Evolutionary conservation across 2,888 invertebrate genomes (phyloP), one percentile per base, ranked within the genome.

Genomic region (Homarus gammarus): DNA sequence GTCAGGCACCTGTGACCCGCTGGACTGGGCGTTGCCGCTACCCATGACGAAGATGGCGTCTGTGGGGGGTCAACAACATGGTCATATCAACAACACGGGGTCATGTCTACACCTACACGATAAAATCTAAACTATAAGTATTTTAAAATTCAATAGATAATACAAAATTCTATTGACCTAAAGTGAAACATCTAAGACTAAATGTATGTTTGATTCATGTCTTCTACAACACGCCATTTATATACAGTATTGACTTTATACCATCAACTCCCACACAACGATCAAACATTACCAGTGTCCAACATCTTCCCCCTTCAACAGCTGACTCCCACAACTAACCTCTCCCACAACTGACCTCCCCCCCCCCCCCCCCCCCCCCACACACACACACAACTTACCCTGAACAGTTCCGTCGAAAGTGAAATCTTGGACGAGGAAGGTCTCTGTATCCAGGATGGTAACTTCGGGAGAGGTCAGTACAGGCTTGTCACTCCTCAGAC

Each of bases 41-140:
- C 89, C 89, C 84, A 89, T 61, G 18, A 89, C 89, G 36, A 89
- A 84, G 70, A 89, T 89, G 44, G 89, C 89, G 38, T 89, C 89
- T 89, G 88, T 0, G 18, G 36, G 36, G 33, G 1, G 61, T 10
- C 18, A 10, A n/a, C n/a, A n/a, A n/a, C n/a, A n/a, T n/a, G n/a
- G n/a, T n/a, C n/a, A n/a, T n/a, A n/a, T n/a, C n/a, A n/a, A n/a
- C n/a, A n/a, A n/a, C n/a, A n/a, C n/a, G n/a, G n/a, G n/a, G 70
- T 3, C 27, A 10, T 10, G 10, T 68, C 68, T 68, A 31, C 12
- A 68, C 1, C n/a, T 6, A 68, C n/a, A 68, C 1, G n/a, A n/a
- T n/a, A n/a, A n/a, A 31, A 68, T 68, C 10, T 22, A 68, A 31
- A 68, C 56, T 70, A 33, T 33, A 33, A 18, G 33, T 70, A 70